phyloP scores from a whole-genome alignment of 2,797 vertebrate species.

The Selene dorsalis region DNA sequence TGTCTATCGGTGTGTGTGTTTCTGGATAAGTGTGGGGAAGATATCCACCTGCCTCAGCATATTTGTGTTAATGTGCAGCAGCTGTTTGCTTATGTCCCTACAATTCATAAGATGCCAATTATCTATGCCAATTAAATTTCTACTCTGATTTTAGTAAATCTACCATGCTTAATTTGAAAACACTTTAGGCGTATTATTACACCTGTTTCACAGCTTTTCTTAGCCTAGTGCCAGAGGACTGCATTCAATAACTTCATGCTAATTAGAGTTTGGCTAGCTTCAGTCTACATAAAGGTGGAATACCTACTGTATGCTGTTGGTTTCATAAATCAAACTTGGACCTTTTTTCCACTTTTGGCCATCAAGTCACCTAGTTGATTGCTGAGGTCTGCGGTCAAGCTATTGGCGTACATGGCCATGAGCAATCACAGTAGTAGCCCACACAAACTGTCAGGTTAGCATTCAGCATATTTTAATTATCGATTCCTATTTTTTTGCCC shows the following conservation, averaged over 20 bases:
- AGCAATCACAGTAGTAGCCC: not conserved
- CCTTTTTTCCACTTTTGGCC: not conserved
- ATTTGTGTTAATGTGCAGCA: slow-evolving; percentile 73
- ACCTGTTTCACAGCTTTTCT: slow-evolving; percentile 34
- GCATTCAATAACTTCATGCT: slow-evolving; percentile 17
- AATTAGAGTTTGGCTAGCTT: slow-evolving; percentile 17
- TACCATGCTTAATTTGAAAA: slow-evolving; percentile 48
- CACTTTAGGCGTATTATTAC: slow-evolving; percentile 40
- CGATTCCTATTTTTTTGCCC: too few species aligned
- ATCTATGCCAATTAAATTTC: slow-evolving; percentile 67
- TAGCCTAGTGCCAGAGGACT: slow-evolving; percentile 36
- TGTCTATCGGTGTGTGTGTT: not conserved
- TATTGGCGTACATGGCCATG: not conserved
- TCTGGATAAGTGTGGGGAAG: not conserved
- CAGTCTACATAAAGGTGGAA: not conserved
- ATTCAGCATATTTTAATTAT: too few species aligned
- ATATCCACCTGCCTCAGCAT: slow-evolving; percentile 60
- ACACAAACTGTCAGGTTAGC: too few species aligned
- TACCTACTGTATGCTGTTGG: not conserved
- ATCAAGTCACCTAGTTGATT: not conserved
- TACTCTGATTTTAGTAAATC: slow-evolving; percentile 55
- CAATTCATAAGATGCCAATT: slow-evolving; percentile 73
- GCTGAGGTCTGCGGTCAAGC: not conserved
- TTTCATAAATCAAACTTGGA: not conserved
- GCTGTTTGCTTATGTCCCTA: slow-evolving; percentile 71